A percentile compares a stretch with the other conserved stretches of the same genome.
phyloP scores from a whole-genome alignment of 1,140 invertebrate species.

The Drosophila tristis region DNA sequence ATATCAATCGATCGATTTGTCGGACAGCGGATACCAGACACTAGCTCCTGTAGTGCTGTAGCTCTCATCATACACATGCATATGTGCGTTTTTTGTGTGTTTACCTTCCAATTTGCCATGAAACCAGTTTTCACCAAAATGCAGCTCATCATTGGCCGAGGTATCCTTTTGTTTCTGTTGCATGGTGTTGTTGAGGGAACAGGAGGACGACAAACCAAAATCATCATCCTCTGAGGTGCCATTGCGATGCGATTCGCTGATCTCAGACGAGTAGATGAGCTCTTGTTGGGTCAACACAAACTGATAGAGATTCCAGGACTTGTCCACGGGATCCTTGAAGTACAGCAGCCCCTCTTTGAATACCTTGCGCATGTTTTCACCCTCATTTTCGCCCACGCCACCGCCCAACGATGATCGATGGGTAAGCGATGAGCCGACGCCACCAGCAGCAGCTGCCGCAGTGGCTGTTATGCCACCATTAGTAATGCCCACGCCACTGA shows the following conservation, averaged over 20 bases:
- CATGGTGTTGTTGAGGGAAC: constrained; percentile 55
- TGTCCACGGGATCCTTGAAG: constrained; percentile 94
- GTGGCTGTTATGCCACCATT: no score
- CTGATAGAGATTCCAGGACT: constrained; percentile 97
- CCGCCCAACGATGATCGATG: constrained; percentile 65
- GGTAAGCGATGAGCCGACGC: constrained; percentile 29
- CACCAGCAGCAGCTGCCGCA: constrained; percentile 16
- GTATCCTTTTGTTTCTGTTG: constrained; percentile 81
- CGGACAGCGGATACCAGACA: no score
- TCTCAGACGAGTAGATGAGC: constrained; percentile 90
- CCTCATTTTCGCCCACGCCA: constrained; percentile 73
- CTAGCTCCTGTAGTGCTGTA: no score
- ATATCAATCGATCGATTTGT: no score
- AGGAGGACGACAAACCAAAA: constrained; percentile 53
- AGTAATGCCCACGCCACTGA: no score
- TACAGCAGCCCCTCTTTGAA: constrained; percentile 96
- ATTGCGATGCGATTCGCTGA: constrained; percentile 78
- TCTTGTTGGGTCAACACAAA: constrained; percentile 96
- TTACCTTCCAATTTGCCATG: constrained; percentile 92
- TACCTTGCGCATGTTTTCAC: constrained; percentile 94
- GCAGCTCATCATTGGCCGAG: constrained; percentile 91
- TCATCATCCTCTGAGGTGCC: constrained; percentile 87
- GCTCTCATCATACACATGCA: no score
- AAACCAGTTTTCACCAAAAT: constrained; percentile 98
- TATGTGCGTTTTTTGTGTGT: no score